A percentile compares a stretch with the other conserved stretches of the same genome.
Evolutionary conservation across 2,113 vertebrate genomes (phyloP).

Genomic region (Lethenteron reissneri): DNA sequence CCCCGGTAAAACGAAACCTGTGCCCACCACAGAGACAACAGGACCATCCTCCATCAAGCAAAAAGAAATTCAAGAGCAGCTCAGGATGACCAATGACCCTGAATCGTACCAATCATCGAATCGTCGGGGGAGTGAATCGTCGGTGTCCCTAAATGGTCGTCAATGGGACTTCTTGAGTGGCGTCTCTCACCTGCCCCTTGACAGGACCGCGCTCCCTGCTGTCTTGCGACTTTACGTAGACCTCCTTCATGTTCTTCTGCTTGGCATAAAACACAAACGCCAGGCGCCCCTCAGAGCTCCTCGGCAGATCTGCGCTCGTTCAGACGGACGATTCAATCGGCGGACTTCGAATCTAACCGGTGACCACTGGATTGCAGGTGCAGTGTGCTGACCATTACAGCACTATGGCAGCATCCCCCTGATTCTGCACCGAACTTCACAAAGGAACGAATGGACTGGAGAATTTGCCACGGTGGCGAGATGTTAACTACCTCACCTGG

Average conservation of each 20-base stretch:
- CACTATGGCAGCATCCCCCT: too few relatives aligned
- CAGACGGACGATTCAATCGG: slow-evolving; percentile 7
- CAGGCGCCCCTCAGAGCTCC: slow-evolving; percentile 50
- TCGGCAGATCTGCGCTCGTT: slow-evolving; percentile 43
- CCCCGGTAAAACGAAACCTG: slow-evolving; percentile 93
- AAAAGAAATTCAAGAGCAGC: not conserved
- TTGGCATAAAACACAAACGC: slow-evolving; percentile 70
- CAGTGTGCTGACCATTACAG: too few relatives aligned
- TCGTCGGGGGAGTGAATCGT: not conserved
- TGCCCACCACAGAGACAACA: slow-evolving; percentile 12
- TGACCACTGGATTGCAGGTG: too few relatives aligned
- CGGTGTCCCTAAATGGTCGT: not conserved
- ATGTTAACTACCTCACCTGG: too few relatives aligned
- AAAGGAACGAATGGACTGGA: too few relatives aligned
- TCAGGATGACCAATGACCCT: not conserved
- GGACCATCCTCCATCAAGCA: not conserved
- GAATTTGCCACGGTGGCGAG: too few relatives aligned
- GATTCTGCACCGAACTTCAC: too few relatives aligned
- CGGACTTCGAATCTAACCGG: not conserved
- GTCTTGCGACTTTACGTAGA: slow-evolving; percentile 42
- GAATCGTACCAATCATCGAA: not conserved
- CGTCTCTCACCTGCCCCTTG: slow-evolving; percentile 52
- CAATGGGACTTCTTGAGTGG: too few relatives aligned
- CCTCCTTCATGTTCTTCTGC: slow-evolving; percentile 75
- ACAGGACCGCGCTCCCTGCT: slow-evolving; percentile 35